Percentiles rank a stretch among this genome's conserved stretches.
Conservation (phyloP, 2,888 invertebrate species). For the Chrysodeixis includens region DNA sequence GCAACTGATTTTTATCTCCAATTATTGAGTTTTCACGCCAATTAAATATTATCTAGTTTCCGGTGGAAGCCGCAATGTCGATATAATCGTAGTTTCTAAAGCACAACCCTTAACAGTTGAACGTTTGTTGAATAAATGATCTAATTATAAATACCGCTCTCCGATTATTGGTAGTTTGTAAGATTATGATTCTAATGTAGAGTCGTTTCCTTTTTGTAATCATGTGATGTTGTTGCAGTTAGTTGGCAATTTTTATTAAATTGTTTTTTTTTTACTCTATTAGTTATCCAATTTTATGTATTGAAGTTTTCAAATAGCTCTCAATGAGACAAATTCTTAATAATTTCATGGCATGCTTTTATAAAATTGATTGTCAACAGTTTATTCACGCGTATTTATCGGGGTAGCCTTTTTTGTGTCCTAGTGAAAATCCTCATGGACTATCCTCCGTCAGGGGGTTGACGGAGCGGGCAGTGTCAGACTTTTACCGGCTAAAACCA, state of each 20-base stretch:
- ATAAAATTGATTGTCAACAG: too few species aligned
- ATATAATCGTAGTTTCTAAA: constrained; percentile 70
- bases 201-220: constrained; percentile 30
- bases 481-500: too few species aligned
- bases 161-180: constrained; percentile 22
- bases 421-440: too few species aligned
- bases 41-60: constrained; percentile 86
- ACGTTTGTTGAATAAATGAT: constrained; percentile 60
- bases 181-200: constrained; percentile 24
- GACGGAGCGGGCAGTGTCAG: too few species aligned
- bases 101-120: constrained; percentile 50
- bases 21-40: constrained; percentile 89
- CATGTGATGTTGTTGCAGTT: neutral
- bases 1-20: constrained; percentile 86
- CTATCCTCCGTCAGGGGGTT: too few species aligned
- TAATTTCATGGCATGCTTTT: too few species aligned
- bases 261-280: too few species aligned
- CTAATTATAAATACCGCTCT: constrained; percentile 48
- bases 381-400: too few species aligned
- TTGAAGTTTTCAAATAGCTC: too few species aligned
- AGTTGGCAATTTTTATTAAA: neutral
- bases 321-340: too few species aligned
- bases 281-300: too few species aligned
- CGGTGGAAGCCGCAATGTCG: constrained; percentile 79
- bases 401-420: too few species aligned